phyloP scores from a whole-genome alignment of 2,888 invertebrate species.

The Cerastoderma edule region DNA sequence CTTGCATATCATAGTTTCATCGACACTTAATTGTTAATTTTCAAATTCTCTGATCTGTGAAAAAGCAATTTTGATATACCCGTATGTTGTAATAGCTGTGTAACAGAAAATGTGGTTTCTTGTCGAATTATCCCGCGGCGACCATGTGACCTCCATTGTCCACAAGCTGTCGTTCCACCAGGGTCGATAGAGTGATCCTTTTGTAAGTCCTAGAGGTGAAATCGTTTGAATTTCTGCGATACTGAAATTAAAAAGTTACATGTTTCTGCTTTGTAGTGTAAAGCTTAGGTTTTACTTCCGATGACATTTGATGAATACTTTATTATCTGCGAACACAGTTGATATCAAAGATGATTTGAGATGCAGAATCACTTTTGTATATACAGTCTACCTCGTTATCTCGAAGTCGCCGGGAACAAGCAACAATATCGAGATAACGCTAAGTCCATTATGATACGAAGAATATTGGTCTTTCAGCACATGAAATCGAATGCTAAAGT shows the following conservation, averaged over 20 bases:
- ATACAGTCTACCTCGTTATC: not conserved
- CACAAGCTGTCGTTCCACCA: conserved; percentile 10
- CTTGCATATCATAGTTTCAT: too few relatives aligned
- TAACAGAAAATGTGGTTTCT: conserved; percentile 41
- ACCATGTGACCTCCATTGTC: conserved; percentile 34
- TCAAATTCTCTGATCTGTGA: too few relatives aligned
- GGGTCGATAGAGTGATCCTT: conserved; percentile 18
- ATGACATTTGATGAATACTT: not conserved
- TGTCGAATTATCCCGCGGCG: conserved; percentile 11
- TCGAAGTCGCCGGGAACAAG: not conserved
- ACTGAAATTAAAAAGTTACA: conserved; percentile 24
- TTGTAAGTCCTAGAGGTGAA: conserved; percentile 37
- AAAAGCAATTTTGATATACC: too few relatives aligned
- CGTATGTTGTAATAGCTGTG: conserved; percentile 33
- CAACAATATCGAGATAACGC: not conserved
- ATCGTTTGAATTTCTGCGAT: conserved; percentile 40
- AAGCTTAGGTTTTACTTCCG: not conserved
- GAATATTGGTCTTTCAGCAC: too few relatives aligned
- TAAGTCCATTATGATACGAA: too few relatives aligned
- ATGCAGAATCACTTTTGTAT: not conserved
- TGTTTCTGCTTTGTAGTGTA: too few relatives aligned
- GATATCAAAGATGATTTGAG: not conserved
- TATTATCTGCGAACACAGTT: not conserved
- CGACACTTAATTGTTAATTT: too few relatives aligned
- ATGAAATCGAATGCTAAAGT: too few relatives aligned